Base-by-base conservation (phyloP, 2,797 vertebrate species). In the Sebastes miniatus region DNA sequence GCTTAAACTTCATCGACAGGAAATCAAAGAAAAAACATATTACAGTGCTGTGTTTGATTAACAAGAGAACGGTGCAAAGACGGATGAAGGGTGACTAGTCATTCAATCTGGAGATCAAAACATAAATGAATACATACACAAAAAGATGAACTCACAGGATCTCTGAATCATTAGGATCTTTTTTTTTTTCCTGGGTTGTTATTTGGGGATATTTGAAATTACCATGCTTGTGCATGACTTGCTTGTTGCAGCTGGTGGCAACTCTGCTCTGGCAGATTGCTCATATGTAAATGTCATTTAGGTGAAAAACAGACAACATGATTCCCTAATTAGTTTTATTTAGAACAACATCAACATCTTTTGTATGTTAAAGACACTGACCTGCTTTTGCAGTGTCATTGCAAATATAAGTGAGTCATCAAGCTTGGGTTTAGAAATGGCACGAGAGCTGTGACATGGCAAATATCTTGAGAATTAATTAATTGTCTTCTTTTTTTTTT, bases 231-330 rank as follows among this genome's bases (percentile, higher is more conserved):
- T 79, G 56, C 43, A 59, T 39, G 50, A 68, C 24, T 72, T 79
- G 31, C 20, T 76, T 25, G 1, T 64, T 82, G 69, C 75, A 76
- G 68, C 73, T 56, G 69, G 71, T 79, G 64, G 62, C 27, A 79
- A 63, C 22, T 58, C 24, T 69, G 58, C 69, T 50, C 25, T 69
- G 73, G 76, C 65, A 62, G 69, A 78, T 59, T 79, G 47, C 72
- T 79, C 62, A 57, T 73, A 74, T 78, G 66, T 39, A 76, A 86
- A 88, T 87, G 72, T 74, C 62, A 83, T 43, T 65, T n/a, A n/a
- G 52, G 64, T 61, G 11, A 62, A 64, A 58, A 65, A 43, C 50
- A 80, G 20, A 57, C 2, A 59, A 66, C 13, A 20, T 47, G 29
- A 80, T 67, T 70, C 32, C 61, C 24, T 65, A 34, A 83, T 81